A percentile compares a stretch with the other conserved stretches of the same genome.
Conservation (phyloP, 2,113 vertebrate species). For the Thunnus maccoyii region DNA sequence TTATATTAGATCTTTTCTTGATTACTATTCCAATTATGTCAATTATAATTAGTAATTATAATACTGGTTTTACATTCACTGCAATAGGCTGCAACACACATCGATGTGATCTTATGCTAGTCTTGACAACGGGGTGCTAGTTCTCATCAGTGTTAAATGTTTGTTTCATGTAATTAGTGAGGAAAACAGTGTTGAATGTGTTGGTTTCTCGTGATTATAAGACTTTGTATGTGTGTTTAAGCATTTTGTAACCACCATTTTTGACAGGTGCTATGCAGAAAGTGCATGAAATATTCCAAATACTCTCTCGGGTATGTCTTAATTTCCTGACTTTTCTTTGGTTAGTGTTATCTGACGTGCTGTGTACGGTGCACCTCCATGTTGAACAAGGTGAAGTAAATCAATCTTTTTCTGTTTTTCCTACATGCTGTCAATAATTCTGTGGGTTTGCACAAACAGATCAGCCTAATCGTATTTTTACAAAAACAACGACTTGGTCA, state of each 20-base stretch:
- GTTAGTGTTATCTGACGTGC: background rate
- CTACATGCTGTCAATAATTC: background rate
- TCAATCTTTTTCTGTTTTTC: constrained; percentile 33
- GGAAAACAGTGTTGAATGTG: background rate
- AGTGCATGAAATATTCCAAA: background rate
- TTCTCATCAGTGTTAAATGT: constrained; percentile 34
- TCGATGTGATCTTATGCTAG: constrained; percentile 9
- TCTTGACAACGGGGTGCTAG: constrained; percentile 38
- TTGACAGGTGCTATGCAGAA: background rate
- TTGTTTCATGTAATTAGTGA: constrained; percentile 27
- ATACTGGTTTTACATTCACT: constrained; percentile 15
- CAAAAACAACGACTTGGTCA: background rate
- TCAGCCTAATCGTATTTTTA: background rate
- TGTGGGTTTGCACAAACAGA: background rate
- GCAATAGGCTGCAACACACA: constrained; percentile 17
- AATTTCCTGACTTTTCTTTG: background rate
- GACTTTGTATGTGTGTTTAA: too few species aligned
- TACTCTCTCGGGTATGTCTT: background rate
- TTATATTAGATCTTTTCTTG: constrained; percentile 24
- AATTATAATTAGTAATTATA: constrained; percentile 29
- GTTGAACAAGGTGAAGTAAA: constrained; percentile 24
- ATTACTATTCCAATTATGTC: constrained; percentile 42
- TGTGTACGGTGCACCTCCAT: background rate
- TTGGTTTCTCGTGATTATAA: too few species aligned
- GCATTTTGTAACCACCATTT: too few species aligned